Evolutionary conservation across 2,797 vertebrate species (phyloP).

Genomic region (Furcifer pardalis): DNA sequence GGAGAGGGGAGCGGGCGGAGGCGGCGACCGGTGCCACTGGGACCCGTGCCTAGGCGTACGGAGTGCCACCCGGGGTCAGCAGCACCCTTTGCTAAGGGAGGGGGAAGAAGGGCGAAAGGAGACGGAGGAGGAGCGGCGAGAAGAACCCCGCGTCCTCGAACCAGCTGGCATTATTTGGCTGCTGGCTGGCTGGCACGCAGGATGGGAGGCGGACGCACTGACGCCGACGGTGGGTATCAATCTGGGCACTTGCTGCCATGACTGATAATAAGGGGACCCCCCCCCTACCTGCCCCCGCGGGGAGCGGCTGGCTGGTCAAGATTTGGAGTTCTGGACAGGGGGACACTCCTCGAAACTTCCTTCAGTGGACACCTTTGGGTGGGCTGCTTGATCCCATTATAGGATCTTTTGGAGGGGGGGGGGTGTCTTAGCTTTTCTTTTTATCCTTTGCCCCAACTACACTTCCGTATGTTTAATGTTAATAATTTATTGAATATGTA

Average conservation of each 20-base stretch:
- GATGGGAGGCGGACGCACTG: conserved; percentile 25
- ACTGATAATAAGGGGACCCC: neutral
- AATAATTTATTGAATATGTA: no score
- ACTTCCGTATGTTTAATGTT: no score
- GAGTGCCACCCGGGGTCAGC: conserved; percentile 10
- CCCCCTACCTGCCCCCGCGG: no score
- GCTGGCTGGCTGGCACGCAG: conserved; percentile 19
- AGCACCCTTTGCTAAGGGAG: neutral
- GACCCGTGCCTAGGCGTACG: neutral
- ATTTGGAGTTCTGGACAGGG: neutral
- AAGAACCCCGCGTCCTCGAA: neutral
- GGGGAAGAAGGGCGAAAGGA: neutral
- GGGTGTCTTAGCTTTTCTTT: no score
- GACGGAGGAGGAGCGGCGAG: neutral
- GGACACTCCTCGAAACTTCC: neutral
- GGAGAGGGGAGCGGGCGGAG: neutral
- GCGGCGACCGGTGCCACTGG: neutral
- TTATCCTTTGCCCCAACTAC: no score
- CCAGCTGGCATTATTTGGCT: conserved; percentile 1
- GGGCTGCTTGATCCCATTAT: no score
- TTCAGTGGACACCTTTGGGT: no score
- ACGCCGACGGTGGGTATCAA: conserved; percentile 27
- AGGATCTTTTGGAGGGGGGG: no score
- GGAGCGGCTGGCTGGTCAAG: neutral
- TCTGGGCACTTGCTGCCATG: neutral